phyloP scores from a whole-genome alignment of 2,888 invertebrate species.

The Celastrina argiolus region DNA sequence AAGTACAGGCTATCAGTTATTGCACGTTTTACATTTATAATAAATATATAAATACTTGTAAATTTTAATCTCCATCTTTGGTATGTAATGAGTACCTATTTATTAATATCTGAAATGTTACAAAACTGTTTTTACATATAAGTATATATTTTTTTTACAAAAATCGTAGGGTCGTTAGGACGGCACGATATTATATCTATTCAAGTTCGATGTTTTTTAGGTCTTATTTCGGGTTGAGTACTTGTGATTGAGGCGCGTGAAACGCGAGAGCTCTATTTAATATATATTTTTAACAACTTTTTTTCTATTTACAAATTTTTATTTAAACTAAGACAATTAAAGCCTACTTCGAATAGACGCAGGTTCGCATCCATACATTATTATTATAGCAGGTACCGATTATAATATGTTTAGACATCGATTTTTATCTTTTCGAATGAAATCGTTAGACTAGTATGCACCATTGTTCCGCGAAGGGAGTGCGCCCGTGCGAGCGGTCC shows the following conservation, averaged over 20 bases:
- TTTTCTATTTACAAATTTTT: constrained; percentile 72
- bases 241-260: constrained; percentile 45
- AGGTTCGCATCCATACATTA: constrained; percentile 76
- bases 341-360: constrained; percentile 76
- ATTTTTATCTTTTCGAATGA: constrained; percentile 54
- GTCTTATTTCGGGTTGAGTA: constrained; percentile 59
- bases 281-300: constrained; percentile 49
- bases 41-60: constrained; percentile 79
- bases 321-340: constrained; percentile 76
- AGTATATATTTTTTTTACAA: constrained; percentile 74
- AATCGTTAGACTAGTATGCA: constrained; percentile 67
- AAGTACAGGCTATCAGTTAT: constrained; percentile 77
- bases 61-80: constrained; percentile 73
- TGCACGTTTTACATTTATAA: constrained; percentile 78
- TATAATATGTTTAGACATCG: constrained; percentile 67
- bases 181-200: constrained; percentile 77
- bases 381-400: constrained; percentile 73
- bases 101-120: constrained; percentile 74
- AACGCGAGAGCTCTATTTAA: constrained; percentile 51
- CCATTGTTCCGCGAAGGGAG: constrained; percentile 65
- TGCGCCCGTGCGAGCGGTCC: constrained; percentile 35
- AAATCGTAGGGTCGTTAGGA: constrained; percentile 78
- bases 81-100: constrained; percentile 75
- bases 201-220: constrained; percentile 75
- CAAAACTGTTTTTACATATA: constrained; percentile 73